These are phyloP conservation scores for Merodon equestris DNA, from an alignment of 2,888 invertebrate genomes.

Conservation along the genomic window DNA sequence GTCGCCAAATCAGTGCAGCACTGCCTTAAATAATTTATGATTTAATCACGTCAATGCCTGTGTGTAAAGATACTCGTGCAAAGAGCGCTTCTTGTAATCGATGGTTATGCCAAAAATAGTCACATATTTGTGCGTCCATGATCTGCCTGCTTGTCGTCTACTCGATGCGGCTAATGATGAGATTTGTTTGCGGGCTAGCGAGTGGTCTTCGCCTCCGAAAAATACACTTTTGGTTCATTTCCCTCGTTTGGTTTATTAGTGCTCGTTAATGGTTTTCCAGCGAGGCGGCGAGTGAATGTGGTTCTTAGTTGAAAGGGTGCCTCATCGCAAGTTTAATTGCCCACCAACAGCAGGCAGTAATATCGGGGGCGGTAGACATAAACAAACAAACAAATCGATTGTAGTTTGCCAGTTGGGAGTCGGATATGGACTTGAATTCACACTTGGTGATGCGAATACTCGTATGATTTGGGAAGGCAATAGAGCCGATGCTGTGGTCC, in stretches of 20 bases:
- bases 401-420: too few species aligned
- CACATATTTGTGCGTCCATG: neutral
- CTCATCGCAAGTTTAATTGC: slow-evolving; percentile 32
- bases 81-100: slow-evolving; percentile 35
- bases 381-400: too few species aligned
- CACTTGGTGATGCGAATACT: too few species aligned
- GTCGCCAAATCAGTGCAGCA: neutral
- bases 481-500: too few species aligned
- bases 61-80: slow-evolving; percentile 26
- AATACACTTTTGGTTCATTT: slow-evolving; percentile 11
- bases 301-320: slow-evolving; percentile 2
- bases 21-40: slow-evolving; percentile 51
- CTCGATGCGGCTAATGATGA: slow-evolving; percentile 14
- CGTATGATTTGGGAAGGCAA: too few species aligned
- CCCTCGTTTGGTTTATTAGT: slow-evolving; percentile 27
- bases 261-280: slow-evolving; percentile 30
- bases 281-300: slow-evolving; percentile 16
- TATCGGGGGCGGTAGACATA: neutral
- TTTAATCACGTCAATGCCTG: slow-evolving; percentile 33
- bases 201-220: slow-evolving; percentile 4
- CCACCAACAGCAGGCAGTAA: slow-evolving; percentile 4
- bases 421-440: too few species aligned
- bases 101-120: slow-evolving; percentile 40
- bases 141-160: neutral
- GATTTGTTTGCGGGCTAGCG: slow-evolving; percentile 32